Percentiles rank a stretch among this genome's conserved stretches.
These are phyloP conservation scores for Malaclemys terrapin DNA, from an alignment of 2,113 vertebrate species.

Conservation along the genomic window DNA sequence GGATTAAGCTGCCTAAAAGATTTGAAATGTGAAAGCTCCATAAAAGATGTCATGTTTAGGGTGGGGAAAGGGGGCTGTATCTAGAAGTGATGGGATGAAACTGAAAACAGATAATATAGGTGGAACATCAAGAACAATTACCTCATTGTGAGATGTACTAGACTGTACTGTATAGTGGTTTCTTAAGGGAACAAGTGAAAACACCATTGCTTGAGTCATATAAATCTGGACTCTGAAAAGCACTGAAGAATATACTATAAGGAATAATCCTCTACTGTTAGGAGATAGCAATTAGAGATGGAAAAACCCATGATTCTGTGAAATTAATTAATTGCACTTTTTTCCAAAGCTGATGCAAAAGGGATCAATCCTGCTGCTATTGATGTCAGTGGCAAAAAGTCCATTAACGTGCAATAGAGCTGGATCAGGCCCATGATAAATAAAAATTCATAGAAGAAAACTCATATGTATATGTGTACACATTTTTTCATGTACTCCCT, in stretches of 20 bases:
- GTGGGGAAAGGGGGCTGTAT: neutral
- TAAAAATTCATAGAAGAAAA: neutral
- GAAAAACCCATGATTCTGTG: neutral
- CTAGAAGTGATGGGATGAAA: neutral
- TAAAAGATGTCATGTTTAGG: neutral
- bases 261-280: neutral
- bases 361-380: neutral
- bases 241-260: neutral
- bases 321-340: neutral
- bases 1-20: slow-evolving; percentile 28
- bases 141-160: neutral
- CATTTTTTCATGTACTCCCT: neutral
- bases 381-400: neutral
- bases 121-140: neutral
- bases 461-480: neutral
- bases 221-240: neutral
- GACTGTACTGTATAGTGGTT: neutral
- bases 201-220: neutral
- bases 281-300: neutral
- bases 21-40: neutral
- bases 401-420: neutral
- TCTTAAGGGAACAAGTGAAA: neutral
- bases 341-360: neutral
- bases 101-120: neutral
- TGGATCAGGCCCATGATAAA: no score